Base-by-base conservation (phyloP, 2,113 vertebrate genomes). In the Amblyopsis rosae region DNA sequence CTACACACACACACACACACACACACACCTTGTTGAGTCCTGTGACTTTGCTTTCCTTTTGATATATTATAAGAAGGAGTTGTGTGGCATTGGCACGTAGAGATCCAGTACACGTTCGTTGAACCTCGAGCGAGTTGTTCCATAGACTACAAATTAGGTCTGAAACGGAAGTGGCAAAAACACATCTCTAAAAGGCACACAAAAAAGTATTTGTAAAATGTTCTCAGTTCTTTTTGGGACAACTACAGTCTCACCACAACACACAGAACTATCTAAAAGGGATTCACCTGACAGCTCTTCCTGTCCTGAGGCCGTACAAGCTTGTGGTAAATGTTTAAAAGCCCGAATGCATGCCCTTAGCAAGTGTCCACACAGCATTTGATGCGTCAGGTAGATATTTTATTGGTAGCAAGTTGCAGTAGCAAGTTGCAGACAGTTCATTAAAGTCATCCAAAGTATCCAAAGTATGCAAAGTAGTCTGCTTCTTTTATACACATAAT, bases 321-420 rank as follows among this genome's bases (percentile, higher is more conserved):
- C 32, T 60, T 41, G 35, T 41, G 2, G 10, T 66, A 58, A 56
- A 46, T 55, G 75, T 57, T 79, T 70, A 70, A 73, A 78, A 62
- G 19, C 50, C 67, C 57, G 48, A 71, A 41, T 46, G 64, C 77
- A 41, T 47, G 63, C 79, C 67, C 60, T 75, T 70, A 62, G 72
- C 73, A 51, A 67, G 67, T 33, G 53, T 67, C 72, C 82, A 74
- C 77, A 10, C 70, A 82, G 80, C 81, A 76, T 84, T 90, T 90
- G 82, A 80, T 74, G 79, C 79, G 75, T 67, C 83, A 88, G 87
- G 81, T 89, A 84, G 80, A 75, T 64, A 75, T 76, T 82, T 87
- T 75, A 88, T 81, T 81, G 75, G 71, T 70, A 78, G 82, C 90
- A 87, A 83, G 83, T 87, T 82, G 76, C 67, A 73, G 79, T 70